phyloP scores from a whole-genome alignment of 2,797 vertebrate genomes.

The Acrocephalus scirpaceus region DNA sequence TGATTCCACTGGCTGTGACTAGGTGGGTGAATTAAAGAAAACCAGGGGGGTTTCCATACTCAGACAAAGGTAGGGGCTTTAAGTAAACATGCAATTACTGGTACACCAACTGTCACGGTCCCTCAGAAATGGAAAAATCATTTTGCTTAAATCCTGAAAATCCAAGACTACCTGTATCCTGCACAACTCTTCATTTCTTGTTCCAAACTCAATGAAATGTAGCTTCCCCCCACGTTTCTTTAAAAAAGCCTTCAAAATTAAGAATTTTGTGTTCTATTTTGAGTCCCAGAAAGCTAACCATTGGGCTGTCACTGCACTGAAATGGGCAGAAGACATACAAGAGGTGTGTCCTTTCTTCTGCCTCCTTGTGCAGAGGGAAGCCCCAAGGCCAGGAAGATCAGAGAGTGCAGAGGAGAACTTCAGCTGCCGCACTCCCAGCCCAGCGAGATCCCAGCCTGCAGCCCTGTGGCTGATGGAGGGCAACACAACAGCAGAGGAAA shows the following conservation, averaged over 20 bases:
- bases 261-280: not conserved
- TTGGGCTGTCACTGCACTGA: not conserved
- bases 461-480: not conserved
- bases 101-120: not conserved
- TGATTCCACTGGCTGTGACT: not conserved
- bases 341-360: not conserved
- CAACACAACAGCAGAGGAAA: not conserved
- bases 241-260: not conserved
- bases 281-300: not conserved
- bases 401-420: not conserved
- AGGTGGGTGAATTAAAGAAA: not conserved
- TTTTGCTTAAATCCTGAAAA: not conserved
- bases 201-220: not conserved
- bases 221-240: fast-evolving
- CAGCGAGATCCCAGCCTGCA: not conserved
- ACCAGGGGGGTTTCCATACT: not conserved
- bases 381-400: not conserved
- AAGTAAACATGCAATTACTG: not conserved
- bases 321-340: not conserved
- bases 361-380: not conserved
- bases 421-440: not conserved
- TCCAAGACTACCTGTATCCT: not conserved
- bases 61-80: not conserved
- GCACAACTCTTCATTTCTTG: not conserved
- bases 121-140: not conserved